Evolutionary conservation across 2,797 vertebrate genomes (phyloP), one percentile per base, ranked within the genome.

Genomic region (Limnodromus scolopaceus): DNA sequence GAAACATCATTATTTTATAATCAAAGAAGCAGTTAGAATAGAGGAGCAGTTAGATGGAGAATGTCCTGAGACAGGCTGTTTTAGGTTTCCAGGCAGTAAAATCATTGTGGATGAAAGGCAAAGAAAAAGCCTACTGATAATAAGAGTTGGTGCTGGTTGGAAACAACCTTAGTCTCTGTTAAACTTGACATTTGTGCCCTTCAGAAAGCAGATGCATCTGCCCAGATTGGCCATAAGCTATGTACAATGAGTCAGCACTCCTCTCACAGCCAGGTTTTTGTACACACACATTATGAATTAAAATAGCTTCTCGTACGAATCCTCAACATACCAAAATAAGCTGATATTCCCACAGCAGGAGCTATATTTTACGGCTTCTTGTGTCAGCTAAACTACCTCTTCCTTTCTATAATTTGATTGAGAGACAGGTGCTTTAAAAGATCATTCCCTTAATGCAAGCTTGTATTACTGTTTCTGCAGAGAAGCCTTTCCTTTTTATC

Each of bases 1-100:
- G 63, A 96, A 93, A 94, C 24, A 58, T 80, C 41, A 66, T 71
- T 82, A 75, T 43, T 93, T 93, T 83, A 76, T 77, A 70, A 93
- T 66, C 55, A 95, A 75, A 93, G 49, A 77, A 96, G 11, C 32
- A 83, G 49, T 74, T 91, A 83, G 41, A 95, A 60, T 41, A 84
- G 39, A 89, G n/a, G 12, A 75, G 10, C 27, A 84, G 30, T 13
- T 51, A 54, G 27, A 46, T 55, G 36, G 79, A 95, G 87, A 94
- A 96, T 34, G 16, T 9, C 11, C 61, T 30, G 38, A 89, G 39
- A 80, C 16, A 78, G 41, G 34, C 25, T 68, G 13, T 4, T 77
- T 5, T 16, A 48, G 4, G 2, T 69, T 92, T 91, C 79, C 87
- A 83, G 65, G 12, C 34, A 81, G 19, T n/a, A 87, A 94, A 94